Base-by-base conservation (phyloP, 2,797 vertebrate genomes). In the Miichthys miiuy region DNA sequence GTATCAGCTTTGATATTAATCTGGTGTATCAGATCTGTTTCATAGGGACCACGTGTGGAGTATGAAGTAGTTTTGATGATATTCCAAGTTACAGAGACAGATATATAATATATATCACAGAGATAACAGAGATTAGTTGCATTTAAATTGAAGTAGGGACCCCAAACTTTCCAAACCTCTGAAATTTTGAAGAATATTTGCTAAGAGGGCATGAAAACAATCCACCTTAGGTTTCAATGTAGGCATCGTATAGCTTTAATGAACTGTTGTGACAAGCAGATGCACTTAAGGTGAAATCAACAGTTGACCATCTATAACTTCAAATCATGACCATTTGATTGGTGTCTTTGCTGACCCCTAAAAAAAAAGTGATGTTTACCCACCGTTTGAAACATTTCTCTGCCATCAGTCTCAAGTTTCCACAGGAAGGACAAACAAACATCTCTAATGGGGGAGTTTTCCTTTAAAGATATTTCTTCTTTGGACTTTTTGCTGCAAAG, bases 401-500 rank as follows among this genome's bases (percentile, higher is more conserved):
- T 17, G 44, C 42, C 1, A 0, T 63, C 50, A 68, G 27, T 50
- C 23, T 34, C 10, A 23, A 27, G 23, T 72, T 58, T 17, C 27
- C 16, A 38, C 41, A 13, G 12, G 44, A 25, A n/a, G n/a, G 14
- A 30, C 5, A 44, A 80, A 25, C 17, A 46, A 51, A 20, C 12
- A 55, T 63, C 17, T 68, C 23, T 17, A 42, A 47, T 0, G 52
- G 68, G 72, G 86, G 86, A 79, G 87, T 93, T 94, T 93, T 88
- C 78, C 84, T 82, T 86, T 73, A 66, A 71, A 74, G 50, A 42
- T 14, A 46, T 77, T 61, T 67, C 77, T 83, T 76, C 52, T 80
- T 71, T 79, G 57, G 75, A 79, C 63, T 88, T 95, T 38, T 89
- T 89, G 90, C 93, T 95, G 92, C 91, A 93, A 77, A 81, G 78